Evolutionary conservation across 1,140 invertebrate species (phyloP).

Genomic region (Proales similis): DNA sequence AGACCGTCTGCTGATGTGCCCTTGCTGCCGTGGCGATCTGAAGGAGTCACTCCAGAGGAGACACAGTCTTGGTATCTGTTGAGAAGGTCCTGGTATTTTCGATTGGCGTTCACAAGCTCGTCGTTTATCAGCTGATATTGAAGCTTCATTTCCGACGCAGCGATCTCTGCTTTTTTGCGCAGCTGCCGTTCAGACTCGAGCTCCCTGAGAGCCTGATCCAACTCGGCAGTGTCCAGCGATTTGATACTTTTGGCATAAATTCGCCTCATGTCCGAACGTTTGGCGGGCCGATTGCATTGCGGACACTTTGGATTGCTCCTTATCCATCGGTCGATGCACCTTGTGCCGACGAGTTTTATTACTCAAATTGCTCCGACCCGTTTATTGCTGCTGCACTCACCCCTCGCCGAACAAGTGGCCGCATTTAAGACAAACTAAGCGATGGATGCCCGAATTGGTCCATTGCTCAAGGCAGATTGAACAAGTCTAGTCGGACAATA

Average conservation of each 20-base stretch:
- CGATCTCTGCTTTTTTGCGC: conserved; percentile 53
- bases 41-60: no score
- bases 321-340: conserved; percentile 75
- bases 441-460: conserved; percentile 74
- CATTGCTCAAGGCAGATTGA: conserved; percentile 78
- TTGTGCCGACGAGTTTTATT: conserved; percentile 38
- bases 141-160: conserved; percentile 53
- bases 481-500: conserved; percentile 58
- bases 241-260: conserved; percentile 62
- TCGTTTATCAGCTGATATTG: conserved; percentile 44
- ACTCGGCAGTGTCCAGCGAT: conserved; percentile 62
- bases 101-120: conserved; percentile 45
- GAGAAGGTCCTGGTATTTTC: conserved; percentile 48
- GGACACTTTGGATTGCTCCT: conserved; percentile 63
- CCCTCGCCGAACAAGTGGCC: conserved; percentile 78
- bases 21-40: no score
- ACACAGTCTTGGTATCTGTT: conserved; percentile 40
- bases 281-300: conserved; percentile 73
- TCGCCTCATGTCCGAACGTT: conserved; percentile 64
- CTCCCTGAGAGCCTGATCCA: conserved; percentile 57
- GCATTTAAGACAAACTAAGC: conserved; percentile 72
- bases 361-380: background rate
- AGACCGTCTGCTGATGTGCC: no score
- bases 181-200: conserved; percentile 55
- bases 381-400: conserved; percentile 38